Conservation (phyloP, 2,797 vertebrate genomes). For the Rhabdomys pumilio region DNA sequence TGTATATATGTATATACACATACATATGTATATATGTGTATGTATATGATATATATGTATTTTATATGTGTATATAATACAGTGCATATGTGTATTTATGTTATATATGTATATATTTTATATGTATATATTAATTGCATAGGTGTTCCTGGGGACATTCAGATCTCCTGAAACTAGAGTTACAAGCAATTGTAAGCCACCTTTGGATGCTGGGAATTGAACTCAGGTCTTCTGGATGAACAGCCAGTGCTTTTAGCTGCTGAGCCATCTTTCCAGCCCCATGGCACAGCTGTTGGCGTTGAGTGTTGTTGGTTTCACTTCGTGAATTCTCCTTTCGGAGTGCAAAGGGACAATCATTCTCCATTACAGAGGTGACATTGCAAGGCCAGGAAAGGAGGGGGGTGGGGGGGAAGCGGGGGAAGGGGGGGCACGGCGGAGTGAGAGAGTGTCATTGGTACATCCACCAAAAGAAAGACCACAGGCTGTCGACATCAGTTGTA, state of each 20-base stretch:
- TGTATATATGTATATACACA: no score
- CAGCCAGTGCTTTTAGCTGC: not conserved
- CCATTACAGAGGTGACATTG: not conserved
- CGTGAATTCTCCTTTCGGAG: slow-evolving; percentile 11
- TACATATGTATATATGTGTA: not conserved
- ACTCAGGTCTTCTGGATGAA: not conserved
- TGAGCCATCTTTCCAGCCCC: not conserved
- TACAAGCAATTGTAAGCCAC: not conserved
- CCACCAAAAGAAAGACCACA: not conserved
- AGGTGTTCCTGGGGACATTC: not conserved
- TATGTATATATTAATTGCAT: not conserved
- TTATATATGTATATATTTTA: not conserved
- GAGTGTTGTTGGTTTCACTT: not conserved
- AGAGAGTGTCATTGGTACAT: not conserved
- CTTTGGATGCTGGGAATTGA: not conserved
- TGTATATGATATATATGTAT: not conserved
- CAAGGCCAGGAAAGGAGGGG: slow-evolving; percentile 4
- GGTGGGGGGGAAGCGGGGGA: no score
- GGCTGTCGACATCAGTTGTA: not conserved
- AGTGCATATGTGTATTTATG: no score
- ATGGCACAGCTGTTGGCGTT: not conserved
- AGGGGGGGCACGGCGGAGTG: not conserved
- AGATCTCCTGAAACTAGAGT: not conserved
- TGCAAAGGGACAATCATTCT: not conserved
- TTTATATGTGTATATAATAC: no score